Base-by-base conservation (phyloP, 1,140 invertebrate genomes). In the Atta texana region DNA sequence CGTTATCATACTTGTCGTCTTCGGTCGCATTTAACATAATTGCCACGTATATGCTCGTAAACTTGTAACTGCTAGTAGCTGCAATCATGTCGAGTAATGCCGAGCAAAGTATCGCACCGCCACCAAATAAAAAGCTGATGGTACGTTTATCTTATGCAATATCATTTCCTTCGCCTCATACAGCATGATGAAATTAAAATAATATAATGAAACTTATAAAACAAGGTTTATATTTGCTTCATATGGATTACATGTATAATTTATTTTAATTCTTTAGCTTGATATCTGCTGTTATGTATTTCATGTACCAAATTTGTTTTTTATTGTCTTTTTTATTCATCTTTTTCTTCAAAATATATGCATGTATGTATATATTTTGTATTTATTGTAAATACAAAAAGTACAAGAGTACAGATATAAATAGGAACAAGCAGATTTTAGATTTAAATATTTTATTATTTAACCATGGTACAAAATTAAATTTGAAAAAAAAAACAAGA, bases 41-140 rank as follows among this genome's bases (percentile, higher is more conserved):
- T 91, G 88, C 89, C 91, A 92, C 89, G 86, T 91, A 92, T 87
- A 87, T 88, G 88, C 53, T n/a, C 1, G 16, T 57, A 57, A 55
- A 28, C 57, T 85, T 69, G 4, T 34, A 51, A 5, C 14, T 51
- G 14, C 49, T 18, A 51, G 86, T 44, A 64, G 21, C 7, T 66
- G 24, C 31, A 87, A 69, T 87, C 64, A 93, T 93, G 93, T 92
- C 66, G 31, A 81, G 85, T 59, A 74, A 63, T 1, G 39, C 21
- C 21, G 66, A 77, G 21, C 51, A 28, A 10, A 91, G 92, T 51
- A 78, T 53, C 14, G 6, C 55, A 18, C 78, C 91, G 75, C 86
- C 84, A 24, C 88, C 91, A 14, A 93, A 87, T 72, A 94, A 94
- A 89, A 93, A 91, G 53, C 93, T 94, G 91, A 92, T 92, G 88